phyloP scores from a whole-genome alignment of 2,797 vertebrate species.

The Dermochelys coriacea region DNA sequence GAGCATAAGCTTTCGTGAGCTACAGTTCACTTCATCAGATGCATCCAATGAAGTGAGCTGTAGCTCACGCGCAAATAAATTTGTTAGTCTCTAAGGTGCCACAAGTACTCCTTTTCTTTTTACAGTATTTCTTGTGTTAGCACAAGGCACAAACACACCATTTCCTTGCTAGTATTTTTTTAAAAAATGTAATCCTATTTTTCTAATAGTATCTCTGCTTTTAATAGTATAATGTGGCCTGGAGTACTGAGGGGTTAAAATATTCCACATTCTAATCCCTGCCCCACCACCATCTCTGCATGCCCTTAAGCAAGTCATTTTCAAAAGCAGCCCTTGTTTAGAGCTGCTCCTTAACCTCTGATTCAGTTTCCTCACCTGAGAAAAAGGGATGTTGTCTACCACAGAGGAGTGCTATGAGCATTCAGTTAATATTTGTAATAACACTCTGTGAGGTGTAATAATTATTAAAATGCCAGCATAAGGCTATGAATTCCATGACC shows the following conservation, averaged over 20 bases:
- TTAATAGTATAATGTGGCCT: not conserved
- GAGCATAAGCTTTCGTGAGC: no score
- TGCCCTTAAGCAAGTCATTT: not conserved
- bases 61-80: no score
- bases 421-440: not conserved
- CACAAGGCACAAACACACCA: not conserved
- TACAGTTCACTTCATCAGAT: no score
- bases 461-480: not conserved
- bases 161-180: not conserved
- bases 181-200: not conserved
- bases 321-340: no score
- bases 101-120: no score
- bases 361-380: not conserved
- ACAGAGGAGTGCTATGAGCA: not conserved
- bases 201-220: fast-evolving
- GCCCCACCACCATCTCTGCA: not conserved
- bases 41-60: no score
- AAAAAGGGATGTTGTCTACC: not conserved
- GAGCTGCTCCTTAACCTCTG: not conserved
- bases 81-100: no score
- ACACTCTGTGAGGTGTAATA: not conserved
- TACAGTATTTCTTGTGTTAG: not conserved
- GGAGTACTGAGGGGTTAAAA: fast-evolving
- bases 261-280: fast-evolving
- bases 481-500: no score